Evolutionary conservation across 2,113 vertebrate species (phyloP).

Genomic region (Phrynosoma platyrhinos): DNA sequence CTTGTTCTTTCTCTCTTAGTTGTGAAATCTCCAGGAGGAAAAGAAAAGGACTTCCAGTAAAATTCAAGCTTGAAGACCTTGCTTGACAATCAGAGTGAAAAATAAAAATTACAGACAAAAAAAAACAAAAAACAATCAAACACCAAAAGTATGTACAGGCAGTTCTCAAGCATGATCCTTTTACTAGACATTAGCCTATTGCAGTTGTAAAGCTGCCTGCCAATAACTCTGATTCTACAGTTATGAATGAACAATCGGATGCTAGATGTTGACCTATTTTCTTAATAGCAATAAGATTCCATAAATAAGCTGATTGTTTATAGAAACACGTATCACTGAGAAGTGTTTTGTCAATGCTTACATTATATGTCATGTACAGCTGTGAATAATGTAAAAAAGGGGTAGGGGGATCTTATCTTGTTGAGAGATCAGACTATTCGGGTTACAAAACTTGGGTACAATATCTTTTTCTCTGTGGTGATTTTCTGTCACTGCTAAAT

Average conservation of each 20-base stretch:
- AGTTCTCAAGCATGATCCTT: slow-evolving; percentile 17
- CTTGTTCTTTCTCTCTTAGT: slow-evolving; percentile 38
- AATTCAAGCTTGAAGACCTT: neutral
- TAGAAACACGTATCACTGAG: neutral
- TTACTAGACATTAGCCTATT: neutral
- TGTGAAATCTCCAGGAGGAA: slow-evolving; percentile 17
- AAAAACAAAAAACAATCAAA: neutral
- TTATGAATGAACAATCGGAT: neutral
- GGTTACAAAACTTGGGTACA: too few species aligned
- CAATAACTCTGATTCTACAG: neutral
- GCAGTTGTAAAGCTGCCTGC: neutral
- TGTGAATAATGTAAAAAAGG: neutral
- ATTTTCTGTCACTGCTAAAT: too few species aligned
- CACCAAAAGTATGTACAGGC: neutral
- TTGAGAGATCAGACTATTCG: too few species aligned
- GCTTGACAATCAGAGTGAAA: neutral
- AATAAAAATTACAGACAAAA: too few species aligned
- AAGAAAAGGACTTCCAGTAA: slow-evolving; percentile 37
- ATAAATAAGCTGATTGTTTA: neutral
- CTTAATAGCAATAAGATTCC: neutral
- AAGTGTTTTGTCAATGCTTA: neutral
- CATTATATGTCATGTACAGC: too few species aligned
- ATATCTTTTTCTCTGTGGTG: too few species aligned
- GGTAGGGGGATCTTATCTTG: too few species aligned
- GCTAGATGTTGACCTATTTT: neutral